Base-by-base conservation (phyloP, 2,113 vertebrate species). In the Sylvia atricapilla region DNA sequence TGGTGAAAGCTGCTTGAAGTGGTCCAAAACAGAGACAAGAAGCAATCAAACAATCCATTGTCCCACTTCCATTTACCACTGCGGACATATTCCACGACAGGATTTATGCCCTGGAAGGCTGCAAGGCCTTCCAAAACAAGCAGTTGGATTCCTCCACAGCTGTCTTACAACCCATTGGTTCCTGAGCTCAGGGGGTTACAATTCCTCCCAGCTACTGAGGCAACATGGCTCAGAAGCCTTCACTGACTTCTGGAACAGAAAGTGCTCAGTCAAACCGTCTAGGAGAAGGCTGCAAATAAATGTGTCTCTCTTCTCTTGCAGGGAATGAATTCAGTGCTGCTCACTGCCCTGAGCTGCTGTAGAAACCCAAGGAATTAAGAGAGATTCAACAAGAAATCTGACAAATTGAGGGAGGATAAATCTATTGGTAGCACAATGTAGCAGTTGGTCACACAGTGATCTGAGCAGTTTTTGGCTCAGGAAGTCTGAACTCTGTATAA, bases 361-460 rank as follows among this genome's bases (percentile, higher is more conserved):
- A 55, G 59, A 76, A 69, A 41, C 12, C 4, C 0, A 0, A 93
- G 47, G 56, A 91, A 82, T 12, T 10, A 70, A 41, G 70, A 87
- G 50, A 62, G 12, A 53, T 63, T 59, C 17, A 70, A 10, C 7
- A 66, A 41, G 18, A 69, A 92, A 64, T 37, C 4, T 52, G 63
- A 88, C 24, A 90, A 80, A 89, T 33, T 13, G 31, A 53, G 1
- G 2, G 31, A 46, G 16, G 47, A 67, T 33, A 74, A 89, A 77
- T 70, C 37, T n/a, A 63, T 19, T 33, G 50, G 80, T 81, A 89
- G 64, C 35, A 70, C 59, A 43, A 15, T 11, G 52, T 50, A 89
- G 73, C 89, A 94, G 84, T 52, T 94, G 92, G 89, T 87, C 92
- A 63, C 90, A 82, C 73, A 87, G 90, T 31, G 77, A 89, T 93